Evolutionary conservation across 37 sponge, comb jelly and placozoan species (phyloP), one percentile per base, ranked within the genome.

Genomic region (Ephydatia muelleri): DNA sequence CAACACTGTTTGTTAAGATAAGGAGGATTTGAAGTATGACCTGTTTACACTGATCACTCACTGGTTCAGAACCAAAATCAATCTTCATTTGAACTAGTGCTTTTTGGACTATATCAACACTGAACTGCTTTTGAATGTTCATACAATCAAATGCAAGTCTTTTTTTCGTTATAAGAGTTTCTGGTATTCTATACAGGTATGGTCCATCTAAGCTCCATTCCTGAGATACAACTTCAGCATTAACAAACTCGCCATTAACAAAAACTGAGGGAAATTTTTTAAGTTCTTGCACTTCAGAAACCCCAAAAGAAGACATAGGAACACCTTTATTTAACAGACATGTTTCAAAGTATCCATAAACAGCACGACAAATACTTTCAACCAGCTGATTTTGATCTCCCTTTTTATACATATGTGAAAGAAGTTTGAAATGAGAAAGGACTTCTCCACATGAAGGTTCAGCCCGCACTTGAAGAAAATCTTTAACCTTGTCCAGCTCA

Each of bases 101-200:
- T 65, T 12, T 36, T 31, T 39, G 25, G 4, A 85, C n/a, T 4
- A 30, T 70, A 11, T 65, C 32, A 34, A 38, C 21, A 8, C 27
- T 22, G 35, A 85, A 85, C 11, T 31, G 16, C 3, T 77, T 22
- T 30, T 77, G 6, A 22, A 85, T 77, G 21, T 69, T 30, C 13
- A 84, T 28, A 36, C 22, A 35, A 28, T 19, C 30, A 19, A 30
- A 32, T 0, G 49, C 32, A n/a, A 94, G 65, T 3, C 67, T 30
- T 1, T 57, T 9, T 35, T 78, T 80, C 12, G 70, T 28, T 0
- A 21, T 11, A 14, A 88, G 26, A 27, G 37, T 76, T 21, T 33
- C 48, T 22, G 93, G 93, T 4, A 85, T 31, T 70, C 30, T 36
- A 64, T 77, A 79, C 32, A 93, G 76, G 67, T 86, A 93, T 14